Base-by-base conservation (phyloP, 2,797 vertebrate species). In the Macropus fuliginosus region DNA sequence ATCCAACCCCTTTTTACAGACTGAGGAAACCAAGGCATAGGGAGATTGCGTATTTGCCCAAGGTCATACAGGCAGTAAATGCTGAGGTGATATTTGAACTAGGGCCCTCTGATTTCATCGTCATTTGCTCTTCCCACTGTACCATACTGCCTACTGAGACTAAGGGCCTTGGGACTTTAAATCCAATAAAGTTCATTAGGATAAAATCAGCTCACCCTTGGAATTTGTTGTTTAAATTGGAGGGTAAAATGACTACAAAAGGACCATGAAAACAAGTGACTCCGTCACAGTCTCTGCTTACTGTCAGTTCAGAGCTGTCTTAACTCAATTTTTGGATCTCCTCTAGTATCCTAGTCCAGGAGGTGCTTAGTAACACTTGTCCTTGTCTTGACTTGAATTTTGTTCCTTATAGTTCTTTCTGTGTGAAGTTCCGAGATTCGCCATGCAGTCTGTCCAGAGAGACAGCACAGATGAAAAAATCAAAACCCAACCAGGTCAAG, bases 401-500 rank as follows among this genome's bases (percentile, higher is more conserved):
- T 87, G 27, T 81, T 46, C 21, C 46, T 46, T 81, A 46, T 18
- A 27, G 34, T 81, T 81, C 12, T 46, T 93, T 93, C 50, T 56
- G 10, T 55, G 46, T 50, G 56, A 92, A 90, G 12, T 14, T 89
- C n/a, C 16, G 54, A n/a, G 14, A 89, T 54, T 28, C 28, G 92
- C 52, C n/a, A 46, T 93, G 50, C 46, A 93, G 91, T 56, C 13
- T 54, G 90, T 31, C 89, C 55, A 21, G n/a, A 46, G 74, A 81
- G n/a, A 66, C 34, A 90, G 91, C 90, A 52, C n/a, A 46, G 55
- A 56, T n/a, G 10, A 46, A n/a, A 57, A 92, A 91, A 46, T 54
- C 59, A 16, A 94, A 96, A 92, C 52, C n/a, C n/a, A 59, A 40
- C 87, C 50, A 29, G 16, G 54, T 93, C n/a, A 50, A n/a, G 54